A percentile compares a stretch with the other conserved stretches of the same genome.
Conservation (phyloP, 2,888 invertebrate genomes). For the Thumatha senex region DNA sequence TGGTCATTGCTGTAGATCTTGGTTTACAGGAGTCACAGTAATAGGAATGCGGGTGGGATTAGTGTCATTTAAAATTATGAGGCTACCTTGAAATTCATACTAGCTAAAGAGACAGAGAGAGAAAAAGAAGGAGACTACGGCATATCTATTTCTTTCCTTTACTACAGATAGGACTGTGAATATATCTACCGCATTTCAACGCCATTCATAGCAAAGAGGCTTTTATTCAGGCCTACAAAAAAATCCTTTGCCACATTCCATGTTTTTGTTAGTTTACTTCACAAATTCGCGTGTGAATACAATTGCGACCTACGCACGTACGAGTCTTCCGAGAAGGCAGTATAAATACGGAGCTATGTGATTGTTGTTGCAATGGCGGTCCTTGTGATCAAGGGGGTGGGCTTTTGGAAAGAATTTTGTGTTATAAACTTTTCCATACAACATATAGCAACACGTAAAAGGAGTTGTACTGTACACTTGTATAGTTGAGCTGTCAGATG, state of each 20-base stretch:
- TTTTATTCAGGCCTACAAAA: slow-evolving; percentile 3
- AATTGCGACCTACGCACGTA: slow-evolving; percentile 38
- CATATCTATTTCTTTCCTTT: too few species aligned
- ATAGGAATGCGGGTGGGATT: too few species aligned
- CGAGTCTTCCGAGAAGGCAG: slow-evolving; percentile 42
- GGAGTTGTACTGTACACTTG: too few species aligned
- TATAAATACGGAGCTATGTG: slow-evolving; percentile 9
- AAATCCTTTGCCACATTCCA: slow-evolving; percentile 19
- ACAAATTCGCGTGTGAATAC: slow-evolving; percentile 26
- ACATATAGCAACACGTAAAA: too few species aligned
- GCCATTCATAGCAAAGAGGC: neutral
- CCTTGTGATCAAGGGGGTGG: slow-evolving; percentile 15
- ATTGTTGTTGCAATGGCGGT: slow-evolving; percentile 26
- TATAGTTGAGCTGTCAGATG: too few species aligned
- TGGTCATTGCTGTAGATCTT: too few species aligned
- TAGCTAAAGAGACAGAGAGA: too few species aligned
- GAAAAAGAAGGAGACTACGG: too few species aligned
- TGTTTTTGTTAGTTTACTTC: slow-evolving; percentile 10
- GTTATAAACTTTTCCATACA: neutral
- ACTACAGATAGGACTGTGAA: too few species aligned
- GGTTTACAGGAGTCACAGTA: too few species aligned
- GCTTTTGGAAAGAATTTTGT: neutral
- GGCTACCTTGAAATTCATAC: too few species aligned
- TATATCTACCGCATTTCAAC: neutral
- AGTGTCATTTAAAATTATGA: too few species aligned